phyloP scores from a whole-genome alignment of 2,113 vertebrate species.

The Ceyx melanurus region DNA sequence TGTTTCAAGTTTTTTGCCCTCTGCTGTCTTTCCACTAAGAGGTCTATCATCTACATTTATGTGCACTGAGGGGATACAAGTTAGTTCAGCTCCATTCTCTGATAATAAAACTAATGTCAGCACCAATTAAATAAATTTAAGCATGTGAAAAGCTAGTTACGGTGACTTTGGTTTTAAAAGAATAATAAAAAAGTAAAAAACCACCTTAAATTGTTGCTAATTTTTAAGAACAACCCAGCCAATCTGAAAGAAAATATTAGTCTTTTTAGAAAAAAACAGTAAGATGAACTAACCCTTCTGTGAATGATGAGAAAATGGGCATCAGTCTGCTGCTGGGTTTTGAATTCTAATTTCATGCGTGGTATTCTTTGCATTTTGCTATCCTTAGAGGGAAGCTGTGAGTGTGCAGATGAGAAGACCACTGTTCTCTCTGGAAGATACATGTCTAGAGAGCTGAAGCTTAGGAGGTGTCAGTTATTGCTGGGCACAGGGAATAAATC shows the following conservation, averaged over 20 bases:
- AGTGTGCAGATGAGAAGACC: neutral
- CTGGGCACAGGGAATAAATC: neutral
- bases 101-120: neutral
- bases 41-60: neutral
- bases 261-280: neutral
- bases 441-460: neutral
- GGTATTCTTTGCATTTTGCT: neutral
- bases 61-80: neutral
- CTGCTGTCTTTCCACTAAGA: neutral
- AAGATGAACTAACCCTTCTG: neutral
- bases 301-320: neutral
- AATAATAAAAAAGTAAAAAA: neutral
- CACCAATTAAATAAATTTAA: neutral
- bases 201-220: neutral
- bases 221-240: fast-evolving
- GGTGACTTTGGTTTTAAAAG: neutral
- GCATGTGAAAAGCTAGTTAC: neutral
- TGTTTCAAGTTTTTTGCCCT: neutral
- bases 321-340: neutral
- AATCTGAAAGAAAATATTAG: neutral
- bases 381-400: neutral
- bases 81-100: neutral
- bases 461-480: fast-evolving
- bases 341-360: neutral
- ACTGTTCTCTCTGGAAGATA: neutral